These are phyloP conservation scores for Frankliniella fusca DNA, from an alignment of 2,888 invertebrate species.

Conservation along the genomic window DNA sequence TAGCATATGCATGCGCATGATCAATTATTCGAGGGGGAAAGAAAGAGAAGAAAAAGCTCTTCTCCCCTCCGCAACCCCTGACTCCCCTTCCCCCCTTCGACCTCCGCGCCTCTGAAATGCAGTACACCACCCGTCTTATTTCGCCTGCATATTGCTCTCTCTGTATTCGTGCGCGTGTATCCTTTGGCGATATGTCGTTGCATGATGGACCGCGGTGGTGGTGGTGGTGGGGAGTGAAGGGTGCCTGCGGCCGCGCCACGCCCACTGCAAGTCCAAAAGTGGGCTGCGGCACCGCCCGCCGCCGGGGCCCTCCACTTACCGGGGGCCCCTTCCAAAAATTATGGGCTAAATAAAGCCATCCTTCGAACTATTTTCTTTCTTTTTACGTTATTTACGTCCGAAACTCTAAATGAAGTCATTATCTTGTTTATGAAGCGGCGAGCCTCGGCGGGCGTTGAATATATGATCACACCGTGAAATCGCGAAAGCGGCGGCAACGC, in stretches of 20 bases:
- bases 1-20: neutral
- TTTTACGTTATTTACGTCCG: constrained; percentile 25
- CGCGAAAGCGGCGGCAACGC: neutral
- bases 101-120: neutral
- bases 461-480: constrained; percentile 20
- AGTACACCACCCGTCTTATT: too few relatives aligned
- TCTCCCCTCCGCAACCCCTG: too few relatives aligned
- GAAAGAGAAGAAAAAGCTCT: neutral
- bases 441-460: neutral
- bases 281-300: neutral
- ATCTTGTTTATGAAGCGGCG: constrained; percentile 14
- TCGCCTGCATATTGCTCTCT: neutral
- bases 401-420: constrained; percentile 26
- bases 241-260: neutral
- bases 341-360: constrained; percentile 26
- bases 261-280: neutral
- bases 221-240: neutral
- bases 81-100: neutral
- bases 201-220: neutral
- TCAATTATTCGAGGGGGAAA: neutral
- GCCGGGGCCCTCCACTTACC: neutral
- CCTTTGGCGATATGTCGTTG: neutral
- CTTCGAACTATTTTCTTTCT: constrained; percentile 15
- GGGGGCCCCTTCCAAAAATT: neutral
- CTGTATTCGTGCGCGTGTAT: neutral